These are phyloP conservation scores for Branchinecta sandiegonensis DNA, from an alignment of 2,888 invertebrate species.

Conservation along the genomic window DNA sequence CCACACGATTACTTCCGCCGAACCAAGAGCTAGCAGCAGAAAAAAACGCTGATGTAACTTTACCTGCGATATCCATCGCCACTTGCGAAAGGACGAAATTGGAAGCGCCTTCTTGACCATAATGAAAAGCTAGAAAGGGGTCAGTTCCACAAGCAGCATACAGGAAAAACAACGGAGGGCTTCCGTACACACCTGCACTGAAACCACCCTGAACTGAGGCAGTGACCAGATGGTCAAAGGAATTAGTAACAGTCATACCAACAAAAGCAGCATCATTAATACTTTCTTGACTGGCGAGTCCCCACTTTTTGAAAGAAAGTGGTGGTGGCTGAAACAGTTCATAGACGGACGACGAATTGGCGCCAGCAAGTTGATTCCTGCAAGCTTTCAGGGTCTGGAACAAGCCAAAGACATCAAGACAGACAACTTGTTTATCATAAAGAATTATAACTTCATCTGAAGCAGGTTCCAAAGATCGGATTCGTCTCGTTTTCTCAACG, in stretches of 20 bases:
- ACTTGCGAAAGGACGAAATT: constrained; percentile 73
- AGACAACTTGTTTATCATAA: constrained; percentile 54
- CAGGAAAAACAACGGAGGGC: constrained; percentile 32
- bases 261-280: constrained; percentile 61
- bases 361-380: constrained; percentile 61
- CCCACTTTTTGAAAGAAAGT: constrained; percentile 68
- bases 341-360: constrained; percentile 38
- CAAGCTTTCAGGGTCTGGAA: constrained; percentile 64
- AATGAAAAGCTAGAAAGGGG: constrained; percentile 77
- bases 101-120: constrained; percentile 70
- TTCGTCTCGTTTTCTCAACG: constrained; percentile 40
- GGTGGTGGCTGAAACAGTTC: constrained; percentile 41
- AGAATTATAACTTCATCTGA: constrained; percentile 59
- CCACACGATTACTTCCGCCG: constrained; percentile 24
- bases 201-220: constrained; percentile 63
- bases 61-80: constrained; percentile 79
- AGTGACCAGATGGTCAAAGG: constrained; percentile 71
- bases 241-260: constrained; percentile 53
- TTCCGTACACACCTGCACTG: constrained; percentile 39
- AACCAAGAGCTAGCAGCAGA: constrained; percentile 36
- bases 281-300: constrained; percentile 56
- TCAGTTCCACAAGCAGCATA: constrained; percentile 61
- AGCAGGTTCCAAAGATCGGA: constrained; percentile 17
- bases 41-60: constrained; percentile 48
- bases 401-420: constrained; percentile 57